Base-by-base conservation (phyloP, 2,888 invertebrate genomes). In the Philaethria dido region DNA sequence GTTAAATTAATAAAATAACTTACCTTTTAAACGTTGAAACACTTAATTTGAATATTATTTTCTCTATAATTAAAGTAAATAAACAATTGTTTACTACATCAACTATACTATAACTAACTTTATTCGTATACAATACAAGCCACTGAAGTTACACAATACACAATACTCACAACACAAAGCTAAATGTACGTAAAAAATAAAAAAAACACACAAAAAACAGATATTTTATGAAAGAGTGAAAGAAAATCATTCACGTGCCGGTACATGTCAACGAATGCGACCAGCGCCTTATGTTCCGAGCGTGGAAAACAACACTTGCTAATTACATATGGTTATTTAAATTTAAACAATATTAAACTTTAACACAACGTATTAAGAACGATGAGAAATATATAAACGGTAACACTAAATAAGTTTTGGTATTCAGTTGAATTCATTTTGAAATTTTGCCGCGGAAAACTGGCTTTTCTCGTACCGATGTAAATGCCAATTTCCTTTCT, bases 401-500 rank as follows among this genome's bases (percentile, higher is more conserved):
- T 39, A 80, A 77, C 82, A 70, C 74, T 76, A 83, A 81, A 75
- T 75, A 79, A 75, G 86, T 68, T 69, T 74, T 70, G 69, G 74
- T 80, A 79, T 79, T 80, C 82, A 81, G 84, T 86, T 85, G 80
- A 82, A 86, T 84, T 82, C 79, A 88, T 89, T 91, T 90, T 86
- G 85, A 77, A 85, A 88, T 82, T 84, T 80, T 90, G 92, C 89
- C 82, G 87, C 80, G 87, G 90, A 85, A 92, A 90, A 90, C 89
- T 89, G 81, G 85, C 90, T 92, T 91, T 89, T 90, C 92, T 85
- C 80, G 89, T 88, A 84, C 82, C 80, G 86, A 80, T 85, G 86
- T 91, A 90, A 90, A 90, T 88, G 87, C 89, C 90, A 90, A 91
- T 90, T 92, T 92, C 87, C 90, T 86, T 89, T 87, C 86, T 75